phyloP scores from a whole-genome alignment of 2,888 invertebrate genomes.

The Cosmopolites sordidus region DNA sequence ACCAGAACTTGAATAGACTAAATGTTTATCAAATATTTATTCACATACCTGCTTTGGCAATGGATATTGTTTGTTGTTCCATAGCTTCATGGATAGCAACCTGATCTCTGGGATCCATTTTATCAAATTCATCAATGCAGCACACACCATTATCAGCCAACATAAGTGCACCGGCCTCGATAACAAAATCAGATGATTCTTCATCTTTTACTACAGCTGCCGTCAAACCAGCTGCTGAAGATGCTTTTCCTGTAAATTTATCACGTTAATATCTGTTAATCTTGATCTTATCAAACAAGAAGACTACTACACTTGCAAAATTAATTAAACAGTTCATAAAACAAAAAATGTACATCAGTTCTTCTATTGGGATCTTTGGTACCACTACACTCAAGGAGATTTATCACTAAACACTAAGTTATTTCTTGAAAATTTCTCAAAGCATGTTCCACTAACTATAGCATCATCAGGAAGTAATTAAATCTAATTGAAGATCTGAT shows the following conservation, averaged over 20 bases:
- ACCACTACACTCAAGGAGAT: too few species aligned
- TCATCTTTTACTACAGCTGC: slow-evolving; percentile 98
- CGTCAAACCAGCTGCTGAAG: slow-evolving; percentile 95
- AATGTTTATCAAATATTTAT: too few species aligned
- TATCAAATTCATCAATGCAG: slow-evolving; percentile 99
- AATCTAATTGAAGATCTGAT: too few species aligned
- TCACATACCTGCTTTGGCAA: slow-evolving; percentile 84
- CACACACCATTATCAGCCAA: slow-evolving; percentile 98
- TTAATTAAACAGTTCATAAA: too few species aligned
- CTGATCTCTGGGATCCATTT: slow-evolving; percentile 97
- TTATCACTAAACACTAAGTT: too few species aligned
- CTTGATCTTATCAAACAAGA: not conserved
- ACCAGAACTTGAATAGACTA: too few species aligned
- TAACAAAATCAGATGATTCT: slow-evolving; percentile 97
- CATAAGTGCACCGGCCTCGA: slow-evolving; percentile 99
- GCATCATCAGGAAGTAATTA: too few species aligned
- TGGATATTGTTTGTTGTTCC: slow-evolving; percentile 99
- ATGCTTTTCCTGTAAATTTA: slow-evolving; percentile 79
- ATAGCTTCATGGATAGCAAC: slow-evolving; percentile 99
- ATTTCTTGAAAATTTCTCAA: too few species aligned
- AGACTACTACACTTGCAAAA: not conserved
- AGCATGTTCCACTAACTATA: too few species aligned
- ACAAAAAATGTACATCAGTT: too few species aligned
- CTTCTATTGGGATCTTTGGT: too few species aligned
- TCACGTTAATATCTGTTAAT: not conserved